phyloP scores from a whole-genome alignment of 2,797 vertebrate species.

The Threskiornis aethiopicus region DNA sequence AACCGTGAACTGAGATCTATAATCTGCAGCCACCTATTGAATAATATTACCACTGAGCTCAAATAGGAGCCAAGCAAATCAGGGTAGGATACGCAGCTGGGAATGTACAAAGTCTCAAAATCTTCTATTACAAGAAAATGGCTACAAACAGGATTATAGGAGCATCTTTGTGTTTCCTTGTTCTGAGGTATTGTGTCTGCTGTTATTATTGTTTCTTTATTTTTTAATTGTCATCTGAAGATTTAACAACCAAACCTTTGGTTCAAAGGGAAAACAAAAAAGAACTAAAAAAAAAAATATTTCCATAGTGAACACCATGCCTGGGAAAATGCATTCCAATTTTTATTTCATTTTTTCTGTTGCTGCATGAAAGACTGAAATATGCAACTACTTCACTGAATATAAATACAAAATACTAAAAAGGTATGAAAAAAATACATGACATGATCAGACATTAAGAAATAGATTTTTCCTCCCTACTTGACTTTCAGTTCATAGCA shows the following conservation, averaged over 20 bases:
- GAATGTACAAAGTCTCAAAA: neutral
- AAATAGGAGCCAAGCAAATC: neutral
- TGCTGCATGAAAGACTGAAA: neutral
- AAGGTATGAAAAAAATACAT: neutral
- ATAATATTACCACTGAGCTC: neutral
- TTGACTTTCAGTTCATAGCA: neutral
- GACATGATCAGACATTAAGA: neutral
- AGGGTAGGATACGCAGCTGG: neutral
- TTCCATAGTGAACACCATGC: fast-evolving
- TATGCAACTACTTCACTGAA: neutral
- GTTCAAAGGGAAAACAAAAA: neutral
- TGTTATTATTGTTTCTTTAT: neutral
- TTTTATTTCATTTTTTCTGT: neutral
- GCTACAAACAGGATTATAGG: neutral
- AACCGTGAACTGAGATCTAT: neutral
- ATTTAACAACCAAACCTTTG: neutral
- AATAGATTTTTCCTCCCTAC: neutral
- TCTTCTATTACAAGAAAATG: neutral
- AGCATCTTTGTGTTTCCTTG: neutral
- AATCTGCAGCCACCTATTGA: neutral
- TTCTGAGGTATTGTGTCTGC: neutral
- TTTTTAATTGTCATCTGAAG: neutral
- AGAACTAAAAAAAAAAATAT: neutral
- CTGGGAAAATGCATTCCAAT: neutral
- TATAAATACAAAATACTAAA: neutral